Conservation (phyloP, 2,113 vertebrate genomes). For the Romanogobio albipinnatus region DNA sequence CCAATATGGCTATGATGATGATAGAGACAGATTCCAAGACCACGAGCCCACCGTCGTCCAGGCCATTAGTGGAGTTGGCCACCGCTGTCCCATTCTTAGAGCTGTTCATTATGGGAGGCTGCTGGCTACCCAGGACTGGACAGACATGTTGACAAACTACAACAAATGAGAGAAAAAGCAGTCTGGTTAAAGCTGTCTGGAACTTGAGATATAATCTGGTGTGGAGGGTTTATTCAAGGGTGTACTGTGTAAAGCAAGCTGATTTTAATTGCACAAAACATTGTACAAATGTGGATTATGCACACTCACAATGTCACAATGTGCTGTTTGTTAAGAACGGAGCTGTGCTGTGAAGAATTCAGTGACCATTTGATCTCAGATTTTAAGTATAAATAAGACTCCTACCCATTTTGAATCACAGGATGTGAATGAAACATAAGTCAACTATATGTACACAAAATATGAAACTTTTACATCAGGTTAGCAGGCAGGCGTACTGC, state of each 20-base stretch:
- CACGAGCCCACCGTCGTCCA: slow-evolving; percentile 65
- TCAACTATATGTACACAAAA: neutral
- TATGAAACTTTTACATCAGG: neutral
- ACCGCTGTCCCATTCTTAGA: slow-evolving; percentile 80
- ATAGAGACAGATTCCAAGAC: slow-evolving; percentile 86
- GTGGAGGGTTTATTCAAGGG: neutral
- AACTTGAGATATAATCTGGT: slow-evolving; percentile 3
- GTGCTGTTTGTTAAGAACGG: slow-evolving; percentile 32
- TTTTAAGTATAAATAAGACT: neutral
- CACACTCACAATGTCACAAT: slow-evolving; percentile 8
- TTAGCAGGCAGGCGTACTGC: neutral
- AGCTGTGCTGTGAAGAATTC: neutral
- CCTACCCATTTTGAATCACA: neutral
- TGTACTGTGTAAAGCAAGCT: neutral
- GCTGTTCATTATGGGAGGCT: slow-evolving; percentile 85
- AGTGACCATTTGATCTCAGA: neutral
- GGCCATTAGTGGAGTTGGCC: slow-evolving; percentile 68
- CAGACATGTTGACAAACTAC: slow-evolving; percentile 72
- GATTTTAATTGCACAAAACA: slow-evolving; percentile 16
- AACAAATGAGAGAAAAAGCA: slow-evolving; percentile 11
- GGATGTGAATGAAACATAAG: neutral
- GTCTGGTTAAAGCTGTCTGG: neutral
- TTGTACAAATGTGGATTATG: slow-evolving; percentile 17
- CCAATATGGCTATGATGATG: slow-evolving; percentile 85
- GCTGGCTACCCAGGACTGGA: slow-evolving; percentile 55